Evolutionary conservation across 1,140 invertebrate genomes (phyloP).

Genomic region (Drosophila sp.): DNA sequence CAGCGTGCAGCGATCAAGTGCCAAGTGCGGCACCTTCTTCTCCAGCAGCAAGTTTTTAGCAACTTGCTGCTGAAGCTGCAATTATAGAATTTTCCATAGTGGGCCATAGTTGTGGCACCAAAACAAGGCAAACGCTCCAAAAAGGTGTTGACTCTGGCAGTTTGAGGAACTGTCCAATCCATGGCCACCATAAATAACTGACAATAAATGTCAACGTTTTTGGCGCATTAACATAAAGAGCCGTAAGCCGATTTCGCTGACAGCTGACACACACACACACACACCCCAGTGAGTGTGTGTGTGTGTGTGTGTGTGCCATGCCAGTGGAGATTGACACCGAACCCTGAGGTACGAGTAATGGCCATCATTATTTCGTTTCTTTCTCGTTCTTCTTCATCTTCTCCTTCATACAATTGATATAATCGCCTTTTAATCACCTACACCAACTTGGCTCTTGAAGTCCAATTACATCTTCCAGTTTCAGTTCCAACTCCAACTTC

Average conservation of each 20-base stretch:
- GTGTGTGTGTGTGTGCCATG: neutral
- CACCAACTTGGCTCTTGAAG: conserved; percentile 50
- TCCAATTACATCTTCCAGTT: conserved; percentile 57
- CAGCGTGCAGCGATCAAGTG: neutral
- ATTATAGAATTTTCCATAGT: conserved; percentile 64
- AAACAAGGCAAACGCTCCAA: conserved; percentile 52
- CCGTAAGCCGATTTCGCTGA: conserved; percentile 69
- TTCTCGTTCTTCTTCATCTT: conserved; percentile 8
- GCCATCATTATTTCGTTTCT: conserved; percentile 47
- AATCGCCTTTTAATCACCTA: conserved; percentile 77
- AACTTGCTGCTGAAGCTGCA: conserved; percentile 43
- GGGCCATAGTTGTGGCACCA: conserved; percentile 41
- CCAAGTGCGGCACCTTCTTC: conserved; percentile 15
- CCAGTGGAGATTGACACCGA: conserved; percentile 2
- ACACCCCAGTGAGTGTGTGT: neutral
- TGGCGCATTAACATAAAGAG: conserved; percentile 75
- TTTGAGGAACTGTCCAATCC: conserved; percentile 37
- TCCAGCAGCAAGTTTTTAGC: neutral
- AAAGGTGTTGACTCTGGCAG: conserved; percentile 55
- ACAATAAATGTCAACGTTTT: conserved; percentile 77
- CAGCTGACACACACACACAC: conserved; percentile 46
- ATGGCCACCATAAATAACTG: conserved; percentile 74
- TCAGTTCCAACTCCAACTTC: conserved; percentile 23
- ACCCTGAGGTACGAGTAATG: conserved; percentile 9
- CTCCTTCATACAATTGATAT: conserved; percentile 60